Conservation (phyloP, 2,797 vertebrate species). For the Mormyrops attenuatus region DNA sequence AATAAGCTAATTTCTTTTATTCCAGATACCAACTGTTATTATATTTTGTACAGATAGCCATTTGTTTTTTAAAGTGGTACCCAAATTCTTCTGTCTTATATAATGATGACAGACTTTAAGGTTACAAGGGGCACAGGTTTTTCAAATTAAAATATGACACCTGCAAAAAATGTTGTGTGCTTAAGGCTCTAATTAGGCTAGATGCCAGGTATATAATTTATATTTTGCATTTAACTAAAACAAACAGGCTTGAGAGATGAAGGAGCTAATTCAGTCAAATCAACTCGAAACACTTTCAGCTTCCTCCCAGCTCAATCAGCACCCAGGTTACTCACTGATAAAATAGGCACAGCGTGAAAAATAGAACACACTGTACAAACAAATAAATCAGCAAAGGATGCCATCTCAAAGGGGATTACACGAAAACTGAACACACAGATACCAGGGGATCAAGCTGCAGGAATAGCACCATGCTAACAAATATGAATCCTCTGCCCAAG, state of each 20-base stretch:
- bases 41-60: not conserved
- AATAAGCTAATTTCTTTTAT: not conserved
- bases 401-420: not conserved
- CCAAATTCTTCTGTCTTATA: not conserved
- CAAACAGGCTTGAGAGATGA: not conserved
- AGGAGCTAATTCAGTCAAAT: not conserved
- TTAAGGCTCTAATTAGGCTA: constrained; percentile 13
- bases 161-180: not conserved
- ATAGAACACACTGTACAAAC: not conserved
- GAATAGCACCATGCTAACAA: not conserved
- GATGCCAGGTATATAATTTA: constrained; percentile 5
- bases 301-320: not conserved
- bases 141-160: constrained; percentile 10
- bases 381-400: not conserved
- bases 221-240: constrained; percentile 10
- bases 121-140: not conserved
- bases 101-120: not conserved
- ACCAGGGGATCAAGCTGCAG: not conserved
- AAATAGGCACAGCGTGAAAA: not conserved
- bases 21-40: not conserved
- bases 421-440: not conserved
- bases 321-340: not conserved
- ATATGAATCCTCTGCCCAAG: not conserved
- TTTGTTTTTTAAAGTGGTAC: not conserved
- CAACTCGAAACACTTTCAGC: not conserved